Evolutionary conservation across 2,888 invertebrate genomes (phyloP).

Genomic region (Nomada goodeniana): DNA sequence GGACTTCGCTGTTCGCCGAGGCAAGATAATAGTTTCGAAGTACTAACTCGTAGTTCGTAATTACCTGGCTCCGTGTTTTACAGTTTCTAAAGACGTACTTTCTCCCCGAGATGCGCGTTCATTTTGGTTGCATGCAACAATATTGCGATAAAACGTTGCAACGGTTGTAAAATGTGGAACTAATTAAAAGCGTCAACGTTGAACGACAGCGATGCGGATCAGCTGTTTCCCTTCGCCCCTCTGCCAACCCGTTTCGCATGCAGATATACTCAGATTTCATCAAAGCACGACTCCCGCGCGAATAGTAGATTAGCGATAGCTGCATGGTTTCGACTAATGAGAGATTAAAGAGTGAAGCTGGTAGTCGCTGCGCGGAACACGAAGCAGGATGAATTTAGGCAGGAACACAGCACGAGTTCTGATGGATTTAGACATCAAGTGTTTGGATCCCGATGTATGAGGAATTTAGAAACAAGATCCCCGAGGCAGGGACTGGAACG

Average conservation of each 20-base stretch:
- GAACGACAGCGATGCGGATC: too few species aligned
- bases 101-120: not conserved
- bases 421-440: not conserved
- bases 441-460: constrained; percentile 2
- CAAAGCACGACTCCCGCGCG: not conserved
- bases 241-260: not conserved
- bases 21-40: not conserved
- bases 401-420: not conserved
- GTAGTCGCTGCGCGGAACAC: not conserved
- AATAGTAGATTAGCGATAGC: constrained; percentile 2
- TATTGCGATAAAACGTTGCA: not conserved
- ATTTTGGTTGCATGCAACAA: not conserved
- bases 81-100: not conserved
- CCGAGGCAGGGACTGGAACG: not conserved
- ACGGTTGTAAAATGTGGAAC: not conserved
- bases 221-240: not conserved
- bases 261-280: not conserved
- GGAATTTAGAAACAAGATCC: constrained; percentile 14
- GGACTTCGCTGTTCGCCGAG: not conserved
- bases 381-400: not conserved
- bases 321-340: constrained; percentile 2
- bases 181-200: too few species aligned
- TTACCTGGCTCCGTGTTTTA: not conserved
- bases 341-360: not conserved
- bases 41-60: not conserved